A percentile compares a stretch with the other conserved stretches of the same genome.
Conservation (phyloP, 23 tunicate species). For the Phallusia fumigata region DNA sequence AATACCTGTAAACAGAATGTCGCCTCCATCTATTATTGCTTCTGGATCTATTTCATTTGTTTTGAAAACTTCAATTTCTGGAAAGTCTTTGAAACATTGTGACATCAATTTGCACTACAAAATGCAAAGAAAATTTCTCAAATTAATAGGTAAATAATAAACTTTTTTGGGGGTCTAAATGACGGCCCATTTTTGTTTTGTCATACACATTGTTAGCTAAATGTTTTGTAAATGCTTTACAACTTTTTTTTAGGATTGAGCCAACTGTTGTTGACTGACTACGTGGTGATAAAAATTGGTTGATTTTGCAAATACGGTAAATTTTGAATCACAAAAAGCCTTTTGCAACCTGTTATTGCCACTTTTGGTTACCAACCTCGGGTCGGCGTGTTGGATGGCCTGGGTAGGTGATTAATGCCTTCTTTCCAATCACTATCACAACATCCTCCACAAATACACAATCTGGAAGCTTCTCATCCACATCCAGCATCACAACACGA, state of each 20-base stretch:
- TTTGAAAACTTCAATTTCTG: constrained; percentile 30
- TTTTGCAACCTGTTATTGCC: too few relatives aligned
- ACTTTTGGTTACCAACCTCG: constrained; percentile 39
- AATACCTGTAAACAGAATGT: constrained; percentile 89
- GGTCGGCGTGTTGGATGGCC: constrained; percentile 74
- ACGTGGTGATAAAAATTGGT: too few relatives aligned
- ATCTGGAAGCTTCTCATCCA: constrained; percentile 80
- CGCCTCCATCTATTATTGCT: constrained; percentile 86
- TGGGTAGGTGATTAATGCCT: constrained; percentile 57
- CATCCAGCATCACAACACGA: constrained; percentile 57
- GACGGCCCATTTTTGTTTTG: too few relatives aligned
- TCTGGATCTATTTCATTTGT: constrained; percentile 63
- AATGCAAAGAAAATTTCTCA: neutral
- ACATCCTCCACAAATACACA: constrained; percentile 95
- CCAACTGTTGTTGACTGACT: too few relatives aligned
- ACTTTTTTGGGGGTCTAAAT: too few relatives aligned
- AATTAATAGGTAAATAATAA: neutral
- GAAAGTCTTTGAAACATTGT: neutral
- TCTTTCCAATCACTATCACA: constrained; percentile 57
- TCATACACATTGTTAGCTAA: too few relatives aligned
- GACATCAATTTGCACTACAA: neutral
- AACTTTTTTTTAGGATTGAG: neutral
- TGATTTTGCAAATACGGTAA: too few relatives aligned
- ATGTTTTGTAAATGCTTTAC: too few relatives aligned
- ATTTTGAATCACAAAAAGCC: too few relatives aligned